These are phyloP conservation scores for Drosophila multiciliata DNA, from an alignment of 2,888 invertebrate species.

Conservation along the genomic window DNA sequence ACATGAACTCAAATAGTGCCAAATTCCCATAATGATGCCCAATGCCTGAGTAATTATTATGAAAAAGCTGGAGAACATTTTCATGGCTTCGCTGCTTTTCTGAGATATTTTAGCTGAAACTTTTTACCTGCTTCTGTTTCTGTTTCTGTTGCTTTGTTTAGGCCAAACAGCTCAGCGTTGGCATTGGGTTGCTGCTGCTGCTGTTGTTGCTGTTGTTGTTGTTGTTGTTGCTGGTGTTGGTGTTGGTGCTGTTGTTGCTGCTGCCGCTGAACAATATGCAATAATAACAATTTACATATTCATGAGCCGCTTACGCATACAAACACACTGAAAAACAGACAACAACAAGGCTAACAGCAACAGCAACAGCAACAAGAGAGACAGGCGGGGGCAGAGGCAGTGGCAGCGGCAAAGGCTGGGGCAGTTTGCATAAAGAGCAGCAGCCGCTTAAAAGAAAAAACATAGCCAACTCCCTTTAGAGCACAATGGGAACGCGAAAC, in stretches of 20 bases:
- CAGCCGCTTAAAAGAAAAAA: slow-evolving; percentile 63
- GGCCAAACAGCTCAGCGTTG: slow-evolving; percentile 34
- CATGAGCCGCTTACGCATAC: slow-evolving; percentile 71
- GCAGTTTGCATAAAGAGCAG: slow-evolving; percentile 78
- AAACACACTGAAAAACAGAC: slow-evolving; percentile 55
- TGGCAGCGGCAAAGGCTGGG: slow-evolving; percentile 8
- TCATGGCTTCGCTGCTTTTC: slow-evolving; percentile 14
- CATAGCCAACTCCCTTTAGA: slow-evolving; percentile 43
- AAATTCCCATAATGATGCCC: slow-evolving; percentile 25
- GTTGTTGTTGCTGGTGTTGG: slow-evolving; percentile 7
- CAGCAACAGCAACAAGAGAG: slow-evolving; percentile 23
- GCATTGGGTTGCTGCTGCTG: slow-evolving; percentile 4
- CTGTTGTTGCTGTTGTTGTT: slow-evolving; percentile 43
- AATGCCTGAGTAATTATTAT: slow-evolving; percentile 30
- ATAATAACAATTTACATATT: slow-evolving; percentile 80
- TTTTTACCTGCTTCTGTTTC: slow-evolving; percentile 45
- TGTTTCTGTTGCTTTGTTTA: slow-evolving; percentile 29
- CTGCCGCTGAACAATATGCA: slow-evolving; percentile 76
- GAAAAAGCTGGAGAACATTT: slow-evolving; percentile 24
- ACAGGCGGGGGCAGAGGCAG: slow-evolving; percentile 37
- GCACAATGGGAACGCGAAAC: slow-evolving; percentile 12
- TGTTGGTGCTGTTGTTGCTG: slow-evolving; percentile 21
- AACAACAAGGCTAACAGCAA: slow-evolving; percentile 32
- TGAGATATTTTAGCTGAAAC: slow-evolving; percentile 30
- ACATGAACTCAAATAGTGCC: slow-evolving; percentile 25